Conservation (phyloP, 2,113 vertebrate genomes). For the Halcyon malimbica region DNA sequence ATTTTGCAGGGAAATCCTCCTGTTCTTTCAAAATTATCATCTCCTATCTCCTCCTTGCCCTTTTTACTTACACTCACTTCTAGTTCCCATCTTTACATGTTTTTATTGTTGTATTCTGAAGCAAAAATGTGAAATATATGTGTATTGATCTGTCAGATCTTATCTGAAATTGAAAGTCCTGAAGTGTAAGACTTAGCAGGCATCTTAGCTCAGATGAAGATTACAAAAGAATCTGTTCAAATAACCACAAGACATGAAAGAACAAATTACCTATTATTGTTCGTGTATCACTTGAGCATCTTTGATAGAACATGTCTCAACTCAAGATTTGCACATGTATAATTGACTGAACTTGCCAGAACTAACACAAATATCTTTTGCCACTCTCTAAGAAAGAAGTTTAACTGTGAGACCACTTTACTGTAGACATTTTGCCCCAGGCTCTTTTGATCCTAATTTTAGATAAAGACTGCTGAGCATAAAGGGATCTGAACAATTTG, state of each 20-base stretch:
- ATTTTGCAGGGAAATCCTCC: neutral
- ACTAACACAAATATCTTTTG: constrained; percentile 40
- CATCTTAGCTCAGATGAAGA: neutral
- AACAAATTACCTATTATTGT: neutral
- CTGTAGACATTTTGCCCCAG: constrained; percentile 20
- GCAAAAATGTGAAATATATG: neutral
- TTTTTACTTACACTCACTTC: neutral
- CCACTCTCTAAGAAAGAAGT: constrained; percentile 25
- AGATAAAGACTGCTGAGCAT: constrained; percentile 28
- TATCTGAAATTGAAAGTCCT: neutral
- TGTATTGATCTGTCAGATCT: neutral
- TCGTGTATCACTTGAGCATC: neutral
- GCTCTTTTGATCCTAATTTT: constrained; percentile 47
- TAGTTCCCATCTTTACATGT: neutral
- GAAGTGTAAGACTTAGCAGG: neutral
- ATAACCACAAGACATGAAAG: neutral
- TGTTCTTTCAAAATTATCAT: neutral
- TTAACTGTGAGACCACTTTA: constrained; percentile 18
- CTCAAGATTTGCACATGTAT: neutral
- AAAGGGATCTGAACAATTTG: constrained; percentile 53
- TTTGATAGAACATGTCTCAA: neutral
- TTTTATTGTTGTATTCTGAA: neutral
- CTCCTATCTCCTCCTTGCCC: neutral
- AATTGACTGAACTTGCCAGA: constrained; percentile 28
- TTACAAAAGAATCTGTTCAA: neutral